Percentiles rank a stretch among this genome's conserved stretches.
These are phyloP conservation scores for Marcusenius ussheri DNA, from an alignment of 2,113 vertebrate species.

Conservation along the genomic window DNA sequence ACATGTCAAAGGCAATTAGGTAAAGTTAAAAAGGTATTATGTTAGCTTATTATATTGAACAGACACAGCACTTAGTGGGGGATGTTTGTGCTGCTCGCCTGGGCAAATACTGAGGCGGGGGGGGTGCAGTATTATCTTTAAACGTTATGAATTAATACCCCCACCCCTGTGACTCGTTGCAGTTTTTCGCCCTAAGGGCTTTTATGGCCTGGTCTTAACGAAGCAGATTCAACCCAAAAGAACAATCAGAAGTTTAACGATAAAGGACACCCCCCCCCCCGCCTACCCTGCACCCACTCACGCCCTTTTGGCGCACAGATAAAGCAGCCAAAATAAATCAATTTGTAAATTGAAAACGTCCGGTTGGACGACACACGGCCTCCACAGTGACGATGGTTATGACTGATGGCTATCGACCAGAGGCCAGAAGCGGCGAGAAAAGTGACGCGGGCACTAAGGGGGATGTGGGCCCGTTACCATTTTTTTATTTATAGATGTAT, in stretches of 20 bases:
- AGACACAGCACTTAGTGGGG: slow-evolving; percentile 69
- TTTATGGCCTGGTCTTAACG: slow-evolving; percentile 30
- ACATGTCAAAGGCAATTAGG: slow-evolving; percentile 89
- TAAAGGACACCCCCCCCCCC: slow-evolving; percentile 31
- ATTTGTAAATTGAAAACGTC: slow-evolving; percentile 58
- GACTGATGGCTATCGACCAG: slow-evolving; percentile 54
- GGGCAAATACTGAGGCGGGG: slow-evolving; percentile 55
- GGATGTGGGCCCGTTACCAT: slow-evolving; percentile 44
- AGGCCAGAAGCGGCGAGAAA: slow-evolving; percentile 29
- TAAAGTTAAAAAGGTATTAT: slow-evolving; percentile 91
- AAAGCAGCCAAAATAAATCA: slow-evolving; percentile 55
- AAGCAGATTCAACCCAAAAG: slow-evolving; percentile 43
- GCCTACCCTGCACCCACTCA: not conserved
- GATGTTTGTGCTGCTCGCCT: slow-evolving; percentile 63
- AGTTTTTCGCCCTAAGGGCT: slow-evolving; percentile 38
- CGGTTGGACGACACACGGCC: slow-evolving; percentile 44
- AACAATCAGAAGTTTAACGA: slow-evolving; percentile 52
- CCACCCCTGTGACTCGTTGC: not conserved
- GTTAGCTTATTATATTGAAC: slow-evolving; percentile 78
- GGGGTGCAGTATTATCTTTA: slow-evolving; percentile 50
- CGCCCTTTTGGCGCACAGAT: slow-evolving; percentile 40
- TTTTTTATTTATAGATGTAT: slow-evolving; percentile 54
- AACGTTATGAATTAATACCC: slow-evolving; percentile 49
- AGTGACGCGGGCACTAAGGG: slow-evolving; percentile 38
- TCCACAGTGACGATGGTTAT: slow-evolving; percentile 55